Percentiles rank a stretch among this genome's conserved stretches.
Conservation (phyloP, 2,113 vertebrate genomes). For the Semnornis frantzii region DNA sequence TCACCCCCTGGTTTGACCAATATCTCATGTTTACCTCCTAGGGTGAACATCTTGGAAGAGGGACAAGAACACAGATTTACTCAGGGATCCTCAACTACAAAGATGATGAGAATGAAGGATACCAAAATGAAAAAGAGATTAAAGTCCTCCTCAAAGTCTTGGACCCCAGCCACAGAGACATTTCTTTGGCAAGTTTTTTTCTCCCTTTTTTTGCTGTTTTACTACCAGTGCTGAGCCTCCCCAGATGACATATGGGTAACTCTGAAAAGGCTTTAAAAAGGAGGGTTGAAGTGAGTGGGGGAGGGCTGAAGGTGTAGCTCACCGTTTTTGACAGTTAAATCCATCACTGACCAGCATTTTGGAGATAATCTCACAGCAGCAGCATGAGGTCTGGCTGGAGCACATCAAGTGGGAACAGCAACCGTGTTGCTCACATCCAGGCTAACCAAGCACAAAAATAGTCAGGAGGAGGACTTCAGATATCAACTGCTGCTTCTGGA, state of each 20-base stretch:
- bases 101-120: conserved; percentile 80
- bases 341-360: not conserved
- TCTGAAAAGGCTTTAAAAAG: not conserved
- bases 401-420: not conserved
- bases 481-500: not conserved
- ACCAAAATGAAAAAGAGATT: conserved; percentile 83
- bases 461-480: not conserved
- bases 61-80: conserved; percentile 95
- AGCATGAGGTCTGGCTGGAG: not conserved
- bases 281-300: not conserved
- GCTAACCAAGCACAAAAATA: not conserved
- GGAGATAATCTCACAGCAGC: not conserved
- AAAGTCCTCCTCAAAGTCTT: conserved; percentile 96
- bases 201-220: not conserved
- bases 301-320: not conserved
- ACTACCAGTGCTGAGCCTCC: not conserved
- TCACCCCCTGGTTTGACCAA: not conserved
- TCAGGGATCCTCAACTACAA: conserved; percentile 86
- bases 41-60: conserved; percentile 92
- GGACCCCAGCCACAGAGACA: conserved; percentile 93
- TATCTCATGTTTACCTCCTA: conserved; percentile 42
- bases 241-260: rapidly evolving
- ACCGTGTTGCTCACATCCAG: not conserved
- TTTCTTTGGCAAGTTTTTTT: conserved; percentile 87
- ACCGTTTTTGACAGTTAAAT: not conserved